These are phyloP conservation scores for Casuarius casuarius DNA, from an alignment of 2,113 vertebrate species.

Conservation along the genomic window DNA sequence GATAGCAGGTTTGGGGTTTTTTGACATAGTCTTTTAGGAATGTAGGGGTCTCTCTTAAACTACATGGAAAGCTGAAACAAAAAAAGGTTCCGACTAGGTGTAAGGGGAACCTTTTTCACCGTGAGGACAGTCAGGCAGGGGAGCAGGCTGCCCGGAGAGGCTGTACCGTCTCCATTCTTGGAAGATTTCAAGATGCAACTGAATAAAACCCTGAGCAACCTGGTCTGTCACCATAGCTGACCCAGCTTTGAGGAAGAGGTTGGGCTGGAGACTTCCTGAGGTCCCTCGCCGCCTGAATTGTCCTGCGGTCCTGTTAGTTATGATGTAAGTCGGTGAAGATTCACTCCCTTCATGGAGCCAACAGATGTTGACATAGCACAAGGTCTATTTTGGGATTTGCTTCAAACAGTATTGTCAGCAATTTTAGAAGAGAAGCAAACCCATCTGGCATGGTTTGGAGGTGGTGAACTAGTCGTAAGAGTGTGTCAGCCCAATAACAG, in stretches of 20 bases:
- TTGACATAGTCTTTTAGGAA: not conserved
- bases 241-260: not conserved
- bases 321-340: not conserved
- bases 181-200: not conserved
- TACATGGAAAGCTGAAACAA: not conserved
- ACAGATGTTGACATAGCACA: not conserved
- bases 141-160: not conserved
- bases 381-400: not conserved
- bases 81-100: not conserved
- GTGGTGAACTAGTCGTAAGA: not conserved
- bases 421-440: not conserved
- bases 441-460: not conserved
- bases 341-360: not conserved
- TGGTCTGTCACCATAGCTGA: not conserved
- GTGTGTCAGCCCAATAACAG: not conserved
- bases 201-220: not conserved
- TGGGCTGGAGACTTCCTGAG: not conserved
- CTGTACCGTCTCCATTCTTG: not conserved
- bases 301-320: not conserved
- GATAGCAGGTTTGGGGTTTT: not conserved
- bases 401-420: not conserved
- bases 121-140: not conserved
- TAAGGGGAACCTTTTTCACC: not conserved
- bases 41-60: not conserved
- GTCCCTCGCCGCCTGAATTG: not conserved